These are phyloP conservation scores for Eclectus roratus DNA, from an alignment of 2,113 vertebrate species.

Conservation along the genomic window DNA sequence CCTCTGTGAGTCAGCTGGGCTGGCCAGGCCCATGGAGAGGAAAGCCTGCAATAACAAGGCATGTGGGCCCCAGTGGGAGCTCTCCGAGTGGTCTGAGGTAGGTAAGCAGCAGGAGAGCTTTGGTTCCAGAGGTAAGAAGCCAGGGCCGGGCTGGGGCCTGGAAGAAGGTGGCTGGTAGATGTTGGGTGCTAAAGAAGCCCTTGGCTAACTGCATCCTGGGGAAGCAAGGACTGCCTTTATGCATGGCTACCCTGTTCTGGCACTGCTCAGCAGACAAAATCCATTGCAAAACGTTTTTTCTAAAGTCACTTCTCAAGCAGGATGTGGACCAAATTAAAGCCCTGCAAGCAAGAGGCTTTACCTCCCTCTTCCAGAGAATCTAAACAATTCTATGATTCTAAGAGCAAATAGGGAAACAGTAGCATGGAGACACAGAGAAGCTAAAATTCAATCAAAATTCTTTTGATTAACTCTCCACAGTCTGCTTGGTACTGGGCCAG, in stretches of 20 bases:
- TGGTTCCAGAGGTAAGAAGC: not conserved
- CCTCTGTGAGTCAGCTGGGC: conserved; percentile 81
- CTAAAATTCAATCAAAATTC: not conserved
- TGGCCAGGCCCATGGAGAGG: conserved; percentile 83
- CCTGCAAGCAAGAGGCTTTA: not conserved
- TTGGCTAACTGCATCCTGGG: not conserved
- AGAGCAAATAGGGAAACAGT: not conserved
- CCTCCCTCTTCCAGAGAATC: not conserved
- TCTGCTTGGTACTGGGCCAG: not conserved
- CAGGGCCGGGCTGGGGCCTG: not conserved
- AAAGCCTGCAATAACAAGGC: conserved; percentile 86
- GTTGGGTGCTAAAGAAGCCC: not conserved
- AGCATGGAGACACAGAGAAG: not conserved
- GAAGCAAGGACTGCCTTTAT: not conserved
- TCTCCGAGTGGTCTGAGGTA: conserved; percentile 86
- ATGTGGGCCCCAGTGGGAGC: conserved; percentile 90
- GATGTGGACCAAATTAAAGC: not conserved
- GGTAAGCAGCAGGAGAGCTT: conserved; percentile 42
- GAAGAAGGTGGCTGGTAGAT: not conserved
- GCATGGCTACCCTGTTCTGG: not conserved
- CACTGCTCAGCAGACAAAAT: not conserved
- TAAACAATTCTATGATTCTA: not conserved
- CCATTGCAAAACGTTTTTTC: not conserved
- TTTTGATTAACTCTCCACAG: not conserved
- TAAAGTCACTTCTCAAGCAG: not conserved